Conservation (phyloP, 2,888 invertebrate species). For the Hydriomena furcata region DNA sequence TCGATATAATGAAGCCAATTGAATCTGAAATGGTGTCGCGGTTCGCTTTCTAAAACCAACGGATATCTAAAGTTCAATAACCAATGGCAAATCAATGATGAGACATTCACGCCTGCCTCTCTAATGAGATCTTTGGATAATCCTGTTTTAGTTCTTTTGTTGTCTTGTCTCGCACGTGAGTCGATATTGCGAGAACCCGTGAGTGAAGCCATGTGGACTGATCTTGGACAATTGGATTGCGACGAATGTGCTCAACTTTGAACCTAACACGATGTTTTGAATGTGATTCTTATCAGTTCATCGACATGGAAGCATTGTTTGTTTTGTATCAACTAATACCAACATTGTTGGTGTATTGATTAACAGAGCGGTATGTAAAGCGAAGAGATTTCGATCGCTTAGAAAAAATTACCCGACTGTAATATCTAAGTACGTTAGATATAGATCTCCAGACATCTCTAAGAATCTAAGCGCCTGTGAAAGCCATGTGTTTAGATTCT, state of each 20-base stretch:
- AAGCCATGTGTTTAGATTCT: too few species aligned
- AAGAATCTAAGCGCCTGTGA: too few species aligned
- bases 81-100: conserved; percentile 9
- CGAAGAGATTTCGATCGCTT: too few species aligned
- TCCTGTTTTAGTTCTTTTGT: conserved; percentile 10
- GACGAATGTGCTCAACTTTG: conserved; percentile 13
- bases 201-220: conserved; percentile 22
- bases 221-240: conserved; percentile 27
- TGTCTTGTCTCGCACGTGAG: conserved; percentile 21
- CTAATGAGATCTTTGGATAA: conserved; percentile 12
- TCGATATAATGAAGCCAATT: conserved; percentile 5
- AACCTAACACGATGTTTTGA: conserved; percentile 1
- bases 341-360: background rate
- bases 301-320: background rate
- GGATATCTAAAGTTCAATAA: conserved; percentile 4
- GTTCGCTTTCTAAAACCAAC: conserved; percentile 11
- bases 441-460: too few species aligned
- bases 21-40: background rate
- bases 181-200: conserved; percentile 19
- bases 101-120: background rate
- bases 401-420: too few species aligned
- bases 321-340: too few species aligned
- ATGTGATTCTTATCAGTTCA: conserved; percentile 16
- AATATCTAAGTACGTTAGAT: too few species aligned
- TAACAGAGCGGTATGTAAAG: background rate